A percentile compares a stretch with the other conserved stretches of the same genome.
Conservation (phyloP, 2,888 invertebrate genomes). For the Stenodema calcarata region DNA sequence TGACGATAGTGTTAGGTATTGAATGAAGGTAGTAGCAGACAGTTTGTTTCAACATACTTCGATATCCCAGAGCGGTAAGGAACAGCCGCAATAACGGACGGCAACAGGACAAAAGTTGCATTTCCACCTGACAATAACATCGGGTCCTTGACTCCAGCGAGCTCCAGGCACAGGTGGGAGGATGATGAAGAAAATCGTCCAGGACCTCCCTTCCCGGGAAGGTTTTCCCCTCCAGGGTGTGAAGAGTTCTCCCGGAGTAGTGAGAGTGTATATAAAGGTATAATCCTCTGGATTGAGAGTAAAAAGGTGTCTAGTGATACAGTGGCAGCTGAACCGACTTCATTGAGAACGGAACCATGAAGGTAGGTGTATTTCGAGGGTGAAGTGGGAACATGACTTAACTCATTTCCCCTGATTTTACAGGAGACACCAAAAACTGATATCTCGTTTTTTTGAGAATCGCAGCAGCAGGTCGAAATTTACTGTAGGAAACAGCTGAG, state of each 20-base stretch:
- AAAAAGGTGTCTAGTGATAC: background rate
- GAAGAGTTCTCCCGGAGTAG: background rate
- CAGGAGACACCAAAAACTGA: too few species aligned
- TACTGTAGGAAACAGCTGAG: too few species aligned
- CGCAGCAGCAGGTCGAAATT: too few species aligned
- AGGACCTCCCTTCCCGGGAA: background rate
- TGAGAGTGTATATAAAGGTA: background rate
- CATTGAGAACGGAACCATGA: background rate
- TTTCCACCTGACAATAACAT: background rate
- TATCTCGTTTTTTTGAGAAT: too few species aligned
- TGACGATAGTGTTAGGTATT: too few species aligned
- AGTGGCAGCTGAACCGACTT: background rate
- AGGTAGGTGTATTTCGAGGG: background rate
- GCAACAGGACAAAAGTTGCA: background rate
- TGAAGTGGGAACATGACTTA: too few species aligned
- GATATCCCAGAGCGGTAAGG: background rate
- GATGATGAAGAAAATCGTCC: background rate
- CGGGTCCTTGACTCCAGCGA: background rate
- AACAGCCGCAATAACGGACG: background rate
- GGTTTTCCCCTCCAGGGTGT: background rate
- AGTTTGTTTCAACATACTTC: background rate
- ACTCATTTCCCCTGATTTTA: too few species aligned
- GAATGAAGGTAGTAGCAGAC: background rate
- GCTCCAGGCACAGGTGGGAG: background rate
- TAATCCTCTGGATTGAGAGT: background rate